Percentiles rank a stretch among this genome's conserved stretches.
These are phyloP conservation scores for Scaptomyza montana DNA, from an alignment of 1,140 invertebrate genomes.

Conservation along the genomic window DNA sequence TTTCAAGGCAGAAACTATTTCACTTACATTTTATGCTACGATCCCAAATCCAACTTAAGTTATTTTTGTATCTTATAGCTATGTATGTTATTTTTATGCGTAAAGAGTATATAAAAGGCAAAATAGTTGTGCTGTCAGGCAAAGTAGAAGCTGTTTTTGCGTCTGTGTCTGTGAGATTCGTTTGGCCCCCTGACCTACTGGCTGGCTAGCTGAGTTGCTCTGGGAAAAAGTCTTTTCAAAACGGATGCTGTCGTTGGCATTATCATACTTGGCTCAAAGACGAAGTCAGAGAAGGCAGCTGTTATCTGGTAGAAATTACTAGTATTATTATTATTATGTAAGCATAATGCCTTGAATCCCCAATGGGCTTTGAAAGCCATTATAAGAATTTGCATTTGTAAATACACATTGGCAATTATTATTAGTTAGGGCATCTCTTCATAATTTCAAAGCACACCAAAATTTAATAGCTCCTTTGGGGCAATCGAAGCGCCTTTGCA, in stretches of 20 bases:
- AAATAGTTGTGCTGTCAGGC: slow-evolving; percentile 32
- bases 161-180: not conserved
- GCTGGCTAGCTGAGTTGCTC: slow-evolving; percentile 3
- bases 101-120: slow-evolving; percentile 4
- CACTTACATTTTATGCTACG: too few relatives aligned
- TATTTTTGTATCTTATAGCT: too few relatives aligned
- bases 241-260: slow-evolving; percentile 24
- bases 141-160: too few relatives aligned
- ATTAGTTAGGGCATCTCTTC: slow-evolving; percentile 64
- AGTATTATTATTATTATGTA: slow-evolving; percentile 62
- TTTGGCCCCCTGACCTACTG: slow-evolving; percentile 5
- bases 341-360: slow-evolving; percentile 60
- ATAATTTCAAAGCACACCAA: slow-evolving; percentile 54
- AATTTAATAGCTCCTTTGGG: slow-evolving; percentile 19
- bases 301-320: slow-evolving; percentile 44
- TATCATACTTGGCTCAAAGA: not conserved
- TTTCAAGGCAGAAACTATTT: too few relatives aligned
- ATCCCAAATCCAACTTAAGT: too few relatives aligned
- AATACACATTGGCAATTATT: slow-evolving; percentile 75
- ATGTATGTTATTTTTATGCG: not conserved
- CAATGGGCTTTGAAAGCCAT: slow-evolving; percentile 52
- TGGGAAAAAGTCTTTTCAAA: slow-evolving; percentile 13
- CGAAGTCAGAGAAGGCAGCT: slow-evolving; percentile 16
- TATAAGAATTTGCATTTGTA: slow-evolving; percentile 75
- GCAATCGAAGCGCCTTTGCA: slow-evolving; percentile 66